Percentiles rank a stretch among this genome's conserved stretches.
Conservation (phyloP, 1,140 invertebrate species). For the Elysia chlorotica region DNA sequence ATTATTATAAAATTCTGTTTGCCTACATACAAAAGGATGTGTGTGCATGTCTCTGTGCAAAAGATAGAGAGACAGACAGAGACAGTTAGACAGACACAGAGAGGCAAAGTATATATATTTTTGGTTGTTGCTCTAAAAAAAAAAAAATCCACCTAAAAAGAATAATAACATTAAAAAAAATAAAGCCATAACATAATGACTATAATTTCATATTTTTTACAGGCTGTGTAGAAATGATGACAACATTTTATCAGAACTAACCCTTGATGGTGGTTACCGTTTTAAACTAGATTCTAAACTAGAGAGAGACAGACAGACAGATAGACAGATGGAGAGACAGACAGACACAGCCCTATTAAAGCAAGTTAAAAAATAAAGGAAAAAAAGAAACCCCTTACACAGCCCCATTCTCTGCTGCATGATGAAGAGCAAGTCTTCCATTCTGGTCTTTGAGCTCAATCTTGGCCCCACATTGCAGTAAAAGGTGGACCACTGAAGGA, state of each 20-base stretch:
- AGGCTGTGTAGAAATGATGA: neutral
- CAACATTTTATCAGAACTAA: neutral
- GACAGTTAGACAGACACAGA: too few relatives aligned
- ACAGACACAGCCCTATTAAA: neutral
- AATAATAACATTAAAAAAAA: too few relatives aligned
- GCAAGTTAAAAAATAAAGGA: neutral
- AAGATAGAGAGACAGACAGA: neutral
- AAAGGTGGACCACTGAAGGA: constrained; percentile 39
- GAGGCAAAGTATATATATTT: too few relatives aligned
- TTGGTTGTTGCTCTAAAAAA: too few relatives aligned
- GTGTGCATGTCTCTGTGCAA: too few relatives aligned
- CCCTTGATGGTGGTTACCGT: neutral
- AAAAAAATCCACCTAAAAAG: too few relatives aligned
- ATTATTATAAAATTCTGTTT: too few relatives aligned
- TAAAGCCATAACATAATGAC: too few relatives aligned
- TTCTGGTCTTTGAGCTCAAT: constrained; percentile 39
- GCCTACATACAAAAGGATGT: too few relatives aligned
- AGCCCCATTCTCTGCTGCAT: constrained; percentile 53
- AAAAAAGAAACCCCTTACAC: constrained; percentile 41
- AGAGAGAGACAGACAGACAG: neutral
- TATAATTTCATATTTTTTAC: neutral
- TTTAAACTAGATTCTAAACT: neutral
- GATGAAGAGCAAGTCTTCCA: constrained; percentile 42
- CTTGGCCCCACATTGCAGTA: constrained; percentile 46
- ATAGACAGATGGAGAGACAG: neutral